A percentile compares a stretch with the other conserved stretches of the same genome.
Conservation (phyloP, 2,888 invertebrate species). For the Dexiosoma caninum region DNA sequence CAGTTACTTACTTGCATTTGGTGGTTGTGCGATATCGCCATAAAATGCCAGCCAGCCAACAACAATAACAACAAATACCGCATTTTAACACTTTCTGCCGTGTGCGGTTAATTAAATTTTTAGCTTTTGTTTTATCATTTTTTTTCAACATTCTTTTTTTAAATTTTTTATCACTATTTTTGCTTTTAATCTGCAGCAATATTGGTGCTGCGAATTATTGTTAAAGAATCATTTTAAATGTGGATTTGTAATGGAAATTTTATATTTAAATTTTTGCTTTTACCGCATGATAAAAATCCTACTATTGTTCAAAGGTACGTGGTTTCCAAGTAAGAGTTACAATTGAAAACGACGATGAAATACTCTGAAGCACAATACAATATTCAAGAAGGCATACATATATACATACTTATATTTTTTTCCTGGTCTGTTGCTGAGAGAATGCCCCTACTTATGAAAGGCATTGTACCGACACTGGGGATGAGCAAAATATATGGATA, state of each 20-base stretch:
- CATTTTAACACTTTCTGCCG: slow-evolving; percentile 53
- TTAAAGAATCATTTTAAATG: slow-evolving; percentile 9
- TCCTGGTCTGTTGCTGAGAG: too few species aligned
- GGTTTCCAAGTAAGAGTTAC: background rate
- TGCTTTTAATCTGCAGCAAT: background rate
- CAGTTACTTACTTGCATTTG: slow-evolving; percentile 15
- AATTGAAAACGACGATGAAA: too few species aligned
- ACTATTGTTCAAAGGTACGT: background rate
- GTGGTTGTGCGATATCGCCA: slow-evolving; percentile 19
- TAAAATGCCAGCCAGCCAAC: slow-evolving; percentile 6
- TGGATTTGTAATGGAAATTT: background rate
- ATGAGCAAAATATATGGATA: too few species aligned
- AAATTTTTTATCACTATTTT: background rate
- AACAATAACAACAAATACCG: background rate
- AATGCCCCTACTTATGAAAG: too few species aligned
- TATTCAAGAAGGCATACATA: too few species aligned
- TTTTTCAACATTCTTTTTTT: background rate
- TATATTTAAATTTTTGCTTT: background rate
- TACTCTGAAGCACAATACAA: too few species aligned
- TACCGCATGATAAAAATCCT: background rate
- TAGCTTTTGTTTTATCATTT: slow-evolving; percentile 9
- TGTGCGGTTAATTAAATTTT: slow-evolving; percentile 60
- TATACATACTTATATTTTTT: too few species aligned
- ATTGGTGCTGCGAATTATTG: background rate
- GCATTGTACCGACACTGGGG: too few species aligned